Percentiles rank a stretch among this genome's conserved stretches.
phyloP scores from a whole-genome alignment of 2,888 invertebrate species.

The Sminthurides aquaticus region DNA sequence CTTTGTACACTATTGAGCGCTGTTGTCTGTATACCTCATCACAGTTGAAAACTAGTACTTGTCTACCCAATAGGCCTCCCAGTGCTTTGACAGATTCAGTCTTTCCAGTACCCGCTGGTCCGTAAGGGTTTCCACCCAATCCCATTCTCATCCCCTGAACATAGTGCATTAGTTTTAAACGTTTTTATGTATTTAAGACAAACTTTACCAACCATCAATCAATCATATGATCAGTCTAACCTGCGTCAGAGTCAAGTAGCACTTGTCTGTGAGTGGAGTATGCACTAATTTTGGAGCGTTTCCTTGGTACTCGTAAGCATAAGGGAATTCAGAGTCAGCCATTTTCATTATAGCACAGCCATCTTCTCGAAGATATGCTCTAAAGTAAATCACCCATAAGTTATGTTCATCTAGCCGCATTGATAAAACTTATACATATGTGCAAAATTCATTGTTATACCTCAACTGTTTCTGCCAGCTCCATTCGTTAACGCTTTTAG shows the following conservation, averaged over 20 bases:
- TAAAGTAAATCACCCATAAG: slow-evolving; percentile 43
- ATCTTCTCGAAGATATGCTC: slow-evolving; percentile 61
- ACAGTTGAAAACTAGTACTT: slow-evolving; percentile 94
- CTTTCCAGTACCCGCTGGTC: slow-evolving; percentile 98
- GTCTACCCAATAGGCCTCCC: slow-evolving; percentile 78
- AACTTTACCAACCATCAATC: neutral
- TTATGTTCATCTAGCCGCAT: neutral
- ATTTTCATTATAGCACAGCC: slow-evolving; percentile 67
- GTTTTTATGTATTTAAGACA: neutral
- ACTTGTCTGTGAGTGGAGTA: slow-evolving; percentile 92
- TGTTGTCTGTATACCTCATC: slow-evolving; percentile 77
- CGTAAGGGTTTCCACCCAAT: slow-evolving; percentile 96
- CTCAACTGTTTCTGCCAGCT: slow-evolving; percentile 90
- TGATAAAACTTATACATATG: no score
- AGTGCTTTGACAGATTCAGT: slow-evolving; percentile 97
- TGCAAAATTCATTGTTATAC: no score
- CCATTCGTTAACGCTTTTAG: slow-evolving; percentile 69
- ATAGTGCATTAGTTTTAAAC: slow-evolving; percentile 21
- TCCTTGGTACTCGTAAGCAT: slow-evolving; percentile 98
- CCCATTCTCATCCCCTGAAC: slow-evolving; percentile 82
- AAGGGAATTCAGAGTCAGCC: slow-evolving; percentile 88
- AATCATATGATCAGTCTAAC: slow-evolving; percentile 45
- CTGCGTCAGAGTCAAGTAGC: slow-evolving; percentile 93
- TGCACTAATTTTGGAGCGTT: slow-evolving; percentile 84
- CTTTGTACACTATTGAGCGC: no score